Conservation (phyloP, 1,140 invertebrate genomes). For the Magallana gigas region DNA sequence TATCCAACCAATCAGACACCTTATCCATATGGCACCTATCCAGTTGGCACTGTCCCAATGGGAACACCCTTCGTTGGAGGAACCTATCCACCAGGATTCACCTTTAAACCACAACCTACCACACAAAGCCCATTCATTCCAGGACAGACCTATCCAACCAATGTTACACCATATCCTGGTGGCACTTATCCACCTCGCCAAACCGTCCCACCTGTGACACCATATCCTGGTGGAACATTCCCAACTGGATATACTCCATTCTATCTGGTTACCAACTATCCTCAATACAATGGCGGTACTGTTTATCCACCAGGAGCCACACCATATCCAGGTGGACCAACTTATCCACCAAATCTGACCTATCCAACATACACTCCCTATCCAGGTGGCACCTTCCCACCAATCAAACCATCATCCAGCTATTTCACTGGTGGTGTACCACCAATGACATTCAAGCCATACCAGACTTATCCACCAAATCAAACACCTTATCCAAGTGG, state of each 20-base stretch:
- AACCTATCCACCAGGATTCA: conserved; percentile 41
- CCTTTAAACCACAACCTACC: conserved; percentile 33
- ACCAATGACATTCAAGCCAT: not conserved
- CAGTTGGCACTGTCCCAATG: conserved; percentile 37
- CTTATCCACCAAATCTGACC: conserved; percentile 36
- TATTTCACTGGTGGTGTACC: conserved; percentile 21
- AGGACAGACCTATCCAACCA: conserved; percentile 48
- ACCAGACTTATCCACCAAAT: conserved; percentile 42
- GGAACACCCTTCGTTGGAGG: conserved; percentile 27
- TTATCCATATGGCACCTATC: conserved; percentile 26
- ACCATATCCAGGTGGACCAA: conserved; percentile 24
- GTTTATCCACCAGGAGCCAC: conserved; percentile 38
- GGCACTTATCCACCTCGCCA: conserved; percentile 35
- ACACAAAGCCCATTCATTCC: conserved; percentile 27
- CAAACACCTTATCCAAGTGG: conserved; percentile 42
- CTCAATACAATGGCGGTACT: conserved; percentile 36
- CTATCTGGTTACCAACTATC: conserved; percentile 16
- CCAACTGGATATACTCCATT: conserved; percentile 41
- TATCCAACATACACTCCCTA: conserved; percentile 41
- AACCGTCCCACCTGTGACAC: conserved; percentile 20
- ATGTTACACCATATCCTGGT: conserved; percentile 39
- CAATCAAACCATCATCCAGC: conserved; percentile 7
- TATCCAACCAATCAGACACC: conserved; percentile 45
- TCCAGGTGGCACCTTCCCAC: conserved; percentile 34
- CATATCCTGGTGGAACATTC: conserved; percentile 39